Conservation (phyloP, 2,113 vertebrate species). For the Sinocyclocheilus grahami region DNA sequence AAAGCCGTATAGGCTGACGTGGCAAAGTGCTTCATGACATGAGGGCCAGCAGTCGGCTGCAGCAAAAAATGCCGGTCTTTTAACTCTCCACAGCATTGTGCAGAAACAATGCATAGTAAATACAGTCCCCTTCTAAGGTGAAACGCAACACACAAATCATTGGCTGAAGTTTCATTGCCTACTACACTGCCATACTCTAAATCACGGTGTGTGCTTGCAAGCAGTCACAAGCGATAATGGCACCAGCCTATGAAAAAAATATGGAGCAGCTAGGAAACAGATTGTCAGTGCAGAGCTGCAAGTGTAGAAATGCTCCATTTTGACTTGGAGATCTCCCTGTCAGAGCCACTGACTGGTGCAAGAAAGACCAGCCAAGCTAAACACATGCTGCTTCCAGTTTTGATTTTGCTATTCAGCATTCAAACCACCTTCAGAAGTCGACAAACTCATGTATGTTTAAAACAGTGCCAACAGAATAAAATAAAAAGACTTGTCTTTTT, state of each 20-base stretch:
- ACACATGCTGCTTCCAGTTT: slow-evolving; percentile 11
- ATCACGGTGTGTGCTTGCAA: background rate
- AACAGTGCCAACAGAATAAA: slow-evolving; percentile 21
- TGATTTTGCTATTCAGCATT: slow-evolving; percentile 26
- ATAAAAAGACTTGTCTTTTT: slow-evolving; percentile 18
- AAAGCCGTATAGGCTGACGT: slow-evolving; percentile 71
- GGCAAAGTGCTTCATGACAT: slow-evolving; percentile 61
- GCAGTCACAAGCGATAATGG: background rate
- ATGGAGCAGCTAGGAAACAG: background rate
- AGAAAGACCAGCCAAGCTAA: slow-evolving; percentile 4
- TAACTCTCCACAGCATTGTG: slow-evolving; percentile 1
- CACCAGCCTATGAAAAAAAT: slow-evolving; percentile 18
- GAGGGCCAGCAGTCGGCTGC: slow-evolving; percentile 51
- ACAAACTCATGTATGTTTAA: slow-evolving; percentile 30
- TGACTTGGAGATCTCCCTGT: slow-evolving; percentile 37
- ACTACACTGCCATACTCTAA: background rate
- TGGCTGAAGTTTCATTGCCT: slow-evolving; percentile 10
- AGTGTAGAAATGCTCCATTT: slow-evolving; percentile 20
- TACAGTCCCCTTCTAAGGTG: background rate
- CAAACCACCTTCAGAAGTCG: slow-evolving; percentile 9
- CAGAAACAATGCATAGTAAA: slow-evolving; percentile 27
- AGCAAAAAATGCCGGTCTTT: background rate
- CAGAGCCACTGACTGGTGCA: background rate
- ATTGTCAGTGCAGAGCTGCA: slow-evolving; percentile 11
- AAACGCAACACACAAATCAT: slow-evolving; percentile 29